Conservation (phyloP, 1,140 invertebrate genomes). For the Heliconius hewitsoni region DNA sequence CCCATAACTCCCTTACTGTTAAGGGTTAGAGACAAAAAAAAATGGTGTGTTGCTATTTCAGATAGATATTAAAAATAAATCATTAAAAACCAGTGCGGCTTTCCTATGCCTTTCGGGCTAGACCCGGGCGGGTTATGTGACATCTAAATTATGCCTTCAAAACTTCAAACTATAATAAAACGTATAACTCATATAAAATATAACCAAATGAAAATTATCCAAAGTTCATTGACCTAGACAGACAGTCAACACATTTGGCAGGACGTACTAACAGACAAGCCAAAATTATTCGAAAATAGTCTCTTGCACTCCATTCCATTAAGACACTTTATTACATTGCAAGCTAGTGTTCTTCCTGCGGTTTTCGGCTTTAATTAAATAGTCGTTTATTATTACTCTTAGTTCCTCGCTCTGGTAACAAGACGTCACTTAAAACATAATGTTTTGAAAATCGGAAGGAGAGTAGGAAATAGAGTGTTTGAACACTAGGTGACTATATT, state of each 20-base stretch:
- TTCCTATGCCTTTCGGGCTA: no score
- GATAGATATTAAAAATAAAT: no score
- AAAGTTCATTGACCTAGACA: not conserved
- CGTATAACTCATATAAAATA: not conserved
- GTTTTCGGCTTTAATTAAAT: not conserved
- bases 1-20: no score
- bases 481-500: not conserved
- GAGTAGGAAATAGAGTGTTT: not conserved
- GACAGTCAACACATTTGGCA: conserved; percentile 8
- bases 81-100: no score
- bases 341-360: not conserved
- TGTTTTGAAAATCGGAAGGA: not conserved
- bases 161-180: not conserved
- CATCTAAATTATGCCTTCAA: not conserved
- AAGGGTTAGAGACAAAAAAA: no score
- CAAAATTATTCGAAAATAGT: conserved; percentile 8
- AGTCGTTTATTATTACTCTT: not conserved
- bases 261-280: conserved; percentile 3
- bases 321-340: not conserved
- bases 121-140: no score
- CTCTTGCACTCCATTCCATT: not conserved
- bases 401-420: not conserved
- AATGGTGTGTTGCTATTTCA: no score
- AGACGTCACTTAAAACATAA: not conserved
- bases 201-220: not conserved